Conservation (phyloP, 2,113 vertebrate species). For the Syngnathoides biaculeatus region DNA sequence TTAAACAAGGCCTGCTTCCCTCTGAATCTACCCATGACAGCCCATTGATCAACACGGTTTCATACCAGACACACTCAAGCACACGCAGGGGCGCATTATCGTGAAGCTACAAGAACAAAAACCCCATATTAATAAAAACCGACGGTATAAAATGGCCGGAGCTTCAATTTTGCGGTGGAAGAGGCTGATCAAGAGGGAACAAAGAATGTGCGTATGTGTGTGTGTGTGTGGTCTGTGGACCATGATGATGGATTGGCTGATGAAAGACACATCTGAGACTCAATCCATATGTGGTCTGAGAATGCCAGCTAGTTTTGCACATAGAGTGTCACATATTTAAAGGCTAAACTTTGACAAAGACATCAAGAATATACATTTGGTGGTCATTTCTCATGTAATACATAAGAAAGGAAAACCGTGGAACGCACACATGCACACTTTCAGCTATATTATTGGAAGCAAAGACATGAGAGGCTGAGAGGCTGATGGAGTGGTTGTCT, state of each 20-base stretch:
- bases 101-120: conserved; percentile 21
- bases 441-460: conserved; percentile 46
- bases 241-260: conserved; percentile 14
- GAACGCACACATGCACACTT: conserved; percentile 20
- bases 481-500: conserved; percentile 67
- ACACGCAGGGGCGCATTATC: conserved; percentile 8
- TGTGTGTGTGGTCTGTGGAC: conserved; percentile 6
- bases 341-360: conserved; percentile 10
- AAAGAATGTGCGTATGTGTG: background rate
- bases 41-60: conserved; percentile 54
- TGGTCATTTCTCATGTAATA: conserved; percentile 42
- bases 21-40: conserved; percentile 41
- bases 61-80: conserved; percentile 22
- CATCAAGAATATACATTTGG: conserved; percentile 54
- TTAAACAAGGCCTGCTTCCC: conserved; percentile 42
- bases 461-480: conserved; percentile 52
- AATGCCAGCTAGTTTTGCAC: conserved; percentile 1
- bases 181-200: conserved; percentile 7
- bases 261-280: conserved; percentile 29
- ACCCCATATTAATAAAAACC: conserved; percentile 37
- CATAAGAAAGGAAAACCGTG: conserved; percentile 13
- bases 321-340: background rate
- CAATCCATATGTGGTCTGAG: background rate
- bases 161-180: background rate
- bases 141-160: conserved; percentile 12